phyloP scores from a whole-genome alignment of 1,140 invertebrate genomes.

The Lycorma delicatula region DNA sequence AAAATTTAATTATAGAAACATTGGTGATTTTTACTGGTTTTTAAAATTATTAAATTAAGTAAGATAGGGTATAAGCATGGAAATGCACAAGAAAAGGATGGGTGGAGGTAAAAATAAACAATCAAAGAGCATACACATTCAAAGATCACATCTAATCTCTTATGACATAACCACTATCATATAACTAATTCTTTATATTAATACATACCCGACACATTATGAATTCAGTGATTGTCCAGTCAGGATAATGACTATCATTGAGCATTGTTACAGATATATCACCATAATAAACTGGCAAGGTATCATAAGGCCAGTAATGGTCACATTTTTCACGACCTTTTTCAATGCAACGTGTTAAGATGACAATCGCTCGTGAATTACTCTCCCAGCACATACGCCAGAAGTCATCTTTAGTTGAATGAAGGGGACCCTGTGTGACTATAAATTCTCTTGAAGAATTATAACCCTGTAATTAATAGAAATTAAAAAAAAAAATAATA shows the following conservation, averaged over 20 bases:
- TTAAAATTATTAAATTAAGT: no score
- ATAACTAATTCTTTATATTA: no score
- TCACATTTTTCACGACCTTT: slow-evolving; percentile 90
- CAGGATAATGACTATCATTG: slow-evolving; percentile 86
- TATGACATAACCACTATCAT: no score
- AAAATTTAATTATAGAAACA: no score
- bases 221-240: slow-evolving; percentile 94
- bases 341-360: slow-evolving; percentile 92
- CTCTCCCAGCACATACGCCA: slow-evolving; percentile 99
- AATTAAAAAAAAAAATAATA: no score
- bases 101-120: no score
- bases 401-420: slow-evolving; percentile 93
- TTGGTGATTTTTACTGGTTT: no score
- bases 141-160: no score
- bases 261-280: slow-evolving; percentile 91
- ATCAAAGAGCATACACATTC: no score
- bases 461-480: slow-evolving; percentile 69
- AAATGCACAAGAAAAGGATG: no score
- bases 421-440: slow-evolving; percentile 92
- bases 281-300: slow-evolving; percentile 90
- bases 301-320: slow-evolving; percentile 95
- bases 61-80: no score
- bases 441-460: slow-evolving; percentile 94
- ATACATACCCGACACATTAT: slow-evolving; percentile 72
- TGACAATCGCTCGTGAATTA: slow-evolving; percentile 90